phyloP scores from a whole-genome alignment of 2,888 invertebrate genomes.

The Meteorus cinctellus region DNA sequence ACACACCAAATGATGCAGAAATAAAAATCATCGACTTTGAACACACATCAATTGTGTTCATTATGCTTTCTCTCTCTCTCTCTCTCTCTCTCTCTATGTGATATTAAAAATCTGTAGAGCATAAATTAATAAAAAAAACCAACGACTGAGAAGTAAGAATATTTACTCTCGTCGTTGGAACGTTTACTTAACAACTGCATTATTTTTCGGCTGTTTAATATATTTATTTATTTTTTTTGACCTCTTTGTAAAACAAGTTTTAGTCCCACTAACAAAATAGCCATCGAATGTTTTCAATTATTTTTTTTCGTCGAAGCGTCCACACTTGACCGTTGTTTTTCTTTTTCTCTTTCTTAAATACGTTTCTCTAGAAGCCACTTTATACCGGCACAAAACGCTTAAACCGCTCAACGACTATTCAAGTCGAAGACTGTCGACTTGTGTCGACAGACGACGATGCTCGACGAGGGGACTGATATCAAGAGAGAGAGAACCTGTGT shows the following conservation, averaged over 20 bases:
- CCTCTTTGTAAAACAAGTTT: neutral
- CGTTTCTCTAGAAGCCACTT: neutral
- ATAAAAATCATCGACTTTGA: neutral
- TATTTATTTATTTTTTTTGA: conserved; percentile 24
- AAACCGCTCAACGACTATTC: conserved; percentile 49
- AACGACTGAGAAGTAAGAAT: conserved; percentile 10
- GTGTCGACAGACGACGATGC: neutral
- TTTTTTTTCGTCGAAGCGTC: neutral
- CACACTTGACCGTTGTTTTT: neutral
- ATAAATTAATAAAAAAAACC: neutral
- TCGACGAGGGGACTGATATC: conserved; percentile 43
- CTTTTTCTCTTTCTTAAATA: neutral
- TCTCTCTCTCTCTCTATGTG: neutral
- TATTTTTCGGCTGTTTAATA: conserved; percentile 30
- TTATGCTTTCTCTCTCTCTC: neutral
- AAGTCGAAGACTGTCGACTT: conserved; percentile 50
- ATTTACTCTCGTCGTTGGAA: conserved; percentile 11
- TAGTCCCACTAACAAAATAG: neutral
- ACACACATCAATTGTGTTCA: neutral
- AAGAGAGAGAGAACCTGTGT: conserved; percentile 33
- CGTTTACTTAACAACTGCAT: conserved; percentile 16
- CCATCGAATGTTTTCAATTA: neutral
- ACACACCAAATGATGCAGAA: neutral
- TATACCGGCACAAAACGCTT: conserved; percentile 19
- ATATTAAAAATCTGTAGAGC: neutral